These are phyloP conservation scores for Scolanthus callimorphus DNA, from an alignment of 92 coral and sea anemone species.

Conservation along the genomic window DNA sequence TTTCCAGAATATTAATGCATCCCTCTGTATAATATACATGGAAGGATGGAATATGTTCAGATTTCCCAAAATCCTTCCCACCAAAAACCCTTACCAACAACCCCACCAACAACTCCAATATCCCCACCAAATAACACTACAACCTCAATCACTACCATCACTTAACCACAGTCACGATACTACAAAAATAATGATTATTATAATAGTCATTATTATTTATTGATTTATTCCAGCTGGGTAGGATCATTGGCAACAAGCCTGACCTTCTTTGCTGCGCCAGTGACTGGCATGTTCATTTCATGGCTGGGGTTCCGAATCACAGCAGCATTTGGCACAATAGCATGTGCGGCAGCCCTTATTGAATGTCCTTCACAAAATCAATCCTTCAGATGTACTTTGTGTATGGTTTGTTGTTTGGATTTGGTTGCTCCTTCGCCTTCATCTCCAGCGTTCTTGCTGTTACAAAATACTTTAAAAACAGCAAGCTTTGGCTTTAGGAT, in stretches of 20 bases:
- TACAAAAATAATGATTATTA: too few species aligned
- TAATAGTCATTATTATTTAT: too few species aligned
- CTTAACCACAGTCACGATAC: too few species aligned
- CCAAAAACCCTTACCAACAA: too few species aligned
- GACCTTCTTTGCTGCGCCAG: not conserved
- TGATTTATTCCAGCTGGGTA: too few species aligned
- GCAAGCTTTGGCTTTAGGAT: not conserved
- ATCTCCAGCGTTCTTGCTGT: not conserved
- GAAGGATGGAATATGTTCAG: too few species aligned
- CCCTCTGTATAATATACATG: too few species aligned
- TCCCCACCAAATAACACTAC: too few species aligned
- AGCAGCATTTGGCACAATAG: not conserved
- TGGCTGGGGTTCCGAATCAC: not conserved
- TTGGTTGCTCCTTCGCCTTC: not conserved
- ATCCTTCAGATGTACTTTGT: not conserved
- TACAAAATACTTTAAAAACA: not conserved
- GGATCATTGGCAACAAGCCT: not conserved
- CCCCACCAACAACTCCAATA: too few species aligned
- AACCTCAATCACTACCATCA: too few species aligned
- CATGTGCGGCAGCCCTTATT: not conserved
- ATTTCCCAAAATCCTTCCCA: too few species aligned
- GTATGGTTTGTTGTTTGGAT: not conserved
- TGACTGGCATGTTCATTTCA: not conserved
- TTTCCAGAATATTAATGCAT: too few species aligned
- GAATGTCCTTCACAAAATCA: not conserved